Base-by-base conservation (phyloP, 2,888 invertebrate species). In the Drosophila ezoana region DNA sequence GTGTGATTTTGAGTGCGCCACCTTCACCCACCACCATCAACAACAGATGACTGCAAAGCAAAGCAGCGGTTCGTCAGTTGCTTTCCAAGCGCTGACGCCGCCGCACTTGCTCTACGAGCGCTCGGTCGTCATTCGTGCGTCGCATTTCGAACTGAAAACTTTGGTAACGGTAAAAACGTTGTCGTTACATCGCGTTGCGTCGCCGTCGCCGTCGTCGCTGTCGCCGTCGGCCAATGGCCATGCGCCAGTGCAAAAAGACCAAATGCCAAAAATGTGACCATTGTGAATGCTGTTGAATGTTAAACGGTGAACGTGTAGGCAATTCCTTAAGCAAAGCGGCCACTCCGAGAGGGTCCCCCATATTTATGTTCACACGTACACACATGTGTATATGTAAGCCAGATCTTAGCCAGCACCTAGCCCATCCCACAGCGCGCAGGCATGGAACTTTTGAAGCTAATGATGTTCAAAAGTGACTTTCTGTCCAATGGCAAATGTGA, bases 391-490 rank as follows among this genome's bases (percentile, higher is more conserved):
- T 63, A 57, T 32, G 14, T 16, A 18, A 47, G n/a, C 52, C 53
- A 37, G 48, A 60, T 47, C 57, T 47, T 20, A 41, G 43, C 59
- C 53, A 47, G 41, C 54, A 56, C 56, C 41, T 56, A 53, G 67
- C 57, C 63, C 28, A 16, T 43, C 28, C 63, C 45, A 53, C 44
- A 58, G 23, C 56, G 51, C 47, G 47, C 59, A 61, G 77, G 90
- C 86, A 92, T 92, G 92, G 92, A 92, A 91, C 90, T 92, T 78
- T 90, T 92, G 76, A 92, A 92, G 87, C 84, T 92, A 82, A 92
- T 92, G 92, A 92, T 92, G 92, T 92, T 91, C 88, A 92, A 92
- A 88, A 92, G 91, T 90, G 92, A 92, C 90, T 91, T 92, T 81
- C 83, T 92, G 87, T 90, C 90, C 79, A 90, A 89, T 86, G 90